These are phyloP conservation scores for zebrafish (Danio rerio) DNA, from an alignment of 2,113 vertebrate genomes.

Conservation along the genomic window GRCz12tu NC_133195.1:49272501-49273000, in stretches of 20 bases:
- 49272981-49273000: conserved; percentile 68
- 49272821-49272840: conserved; percentile 48
- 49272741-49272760: neutral
- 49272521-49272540: too few relatives aligned
- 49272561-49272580: too few relatives aligned
- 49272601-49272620: too few relatives aligned
- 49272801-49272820: conserved; percentile 44
- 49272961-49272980: conserved; percentile 74
- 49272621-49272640: too few relatives aligned
- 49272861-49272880: conserved; percentile 53
- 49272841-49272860: conserved; percentile 47
- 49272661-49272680: too few relatives aligned
- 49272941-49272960: conserved; percentile 54
- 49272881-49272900: conserved; percentile 57
- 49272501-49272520: too few relatives aligned
- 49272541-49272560: too few relatives aligned
- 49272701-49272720: too few relatives aligned
- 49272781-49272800: conserved; percentile 5
- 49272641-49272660: too few relatives aligned
- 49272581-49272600: too few relatives aligned
- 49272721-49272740: too few relatives aligned
- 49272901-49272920: conserved; percentile 50
- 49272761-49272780: conserved; percentile 6
- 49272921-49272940: conserved; percentile 56
- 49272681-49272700: too few relatives aligned